These are phyloP conservation scores for Pollenia angustigena DNA, from an alignment of 2,888 invertebrate genomes.

Conservation along the genomic window DNA sequence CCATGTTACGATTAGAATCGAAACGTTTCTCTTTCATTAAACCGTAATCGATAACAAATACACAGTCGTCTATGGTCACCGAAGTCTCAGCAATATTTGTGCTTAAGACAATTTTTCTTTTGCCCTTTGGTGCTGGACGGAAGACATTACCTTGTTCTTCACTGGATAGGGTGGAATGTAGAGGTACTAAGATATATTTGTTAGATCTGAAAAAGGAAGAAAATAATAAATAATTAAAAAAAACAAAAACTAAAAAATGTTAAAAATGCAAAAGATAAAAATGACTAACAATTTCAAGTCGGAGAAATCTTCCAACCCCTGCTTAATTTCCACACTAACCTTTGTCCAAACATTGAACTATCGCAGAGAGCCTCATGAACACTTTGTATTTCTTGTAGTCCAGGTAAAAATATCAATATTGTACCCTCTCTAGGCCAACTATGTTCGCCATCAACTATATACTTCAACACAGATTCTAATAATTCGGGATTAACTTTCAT, in stretches of 20 bases:
- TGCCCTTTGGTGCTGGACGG: slow-evolving; percentile 88
- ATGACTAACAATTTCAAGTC: no score
- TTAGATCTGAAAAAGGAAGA: slow-evolving; percentile 83
- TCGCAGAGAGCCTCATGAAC: slow-evolving; percentile 89
- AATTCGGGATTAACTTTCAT: slow-evolving; percentile 92
- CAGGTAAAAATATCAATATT: slow-evolving; percentile 92
- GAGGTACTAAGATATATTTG: slow-evolving; percentile 90
- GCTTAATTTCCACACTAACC: slow-evolving; percentile 79
- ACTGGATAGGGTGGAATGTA: slow-evolving; percentile 93
- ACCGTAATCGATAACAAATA: slow-evolving; percentile 96
- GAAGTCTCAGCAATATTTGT: slow-evolving; percentile 99
- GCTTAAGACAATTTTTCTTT: slow-evolving; percentile 93
- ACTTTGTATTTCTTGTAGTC: slow-evolving; percentile 90
- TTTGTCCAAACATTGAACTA: slow-evolving; percentile 87
- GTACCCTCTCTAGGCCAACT: slow-evolving; percentile 86
- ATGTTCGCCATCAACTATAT: slow-evolving; percentile 89
- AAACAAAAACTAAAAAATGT: no score
- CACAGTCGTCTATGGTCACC: slow-evolving; percentile 97
- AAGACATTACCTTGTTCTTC: slow-evolving; percentile 92
- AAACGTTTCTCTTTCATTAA: slow-evolving; percentile 94
- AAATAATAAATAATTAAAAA: background rate
- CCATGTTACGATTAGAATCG: slow-evolving; percentile 91
- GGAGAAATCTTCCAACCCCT: no score
- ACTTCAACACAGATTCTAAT: slow-evolving; percentile 89
- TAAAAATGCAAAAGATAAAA: no score